phyloP scores from a whole-genome alignment of 2,888 invertebrate genomes.

The Dasypolia templi region DNA sequence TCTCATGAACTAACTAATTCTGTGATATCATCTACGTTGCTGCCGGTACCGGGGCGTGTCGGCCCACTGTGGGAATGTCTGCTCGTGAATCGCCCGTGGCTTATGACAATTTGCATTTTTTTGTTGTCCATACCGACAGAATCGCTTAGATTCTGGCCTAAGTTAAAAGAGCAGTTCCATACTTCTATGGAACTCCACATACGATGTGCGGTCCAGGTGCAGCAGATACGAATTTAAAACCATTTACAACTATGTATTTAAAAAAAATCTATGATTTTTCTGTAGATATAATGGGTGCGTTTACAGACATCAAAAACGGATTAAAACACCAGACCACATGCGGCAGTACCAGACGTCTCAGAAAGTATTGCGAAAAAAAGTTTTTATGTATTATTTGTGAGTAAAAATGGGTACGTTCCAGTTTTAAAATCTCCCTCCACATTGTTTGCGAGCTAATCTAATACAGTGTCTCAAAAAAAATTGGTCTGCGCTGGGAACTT shows the following conservation, averaged over 20 bases:
- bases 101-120: conserved; percentile 91
- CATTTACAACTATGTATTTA: too few species aligned
- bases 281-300: too few species aligned
- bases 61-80: conserved; percentile 89
- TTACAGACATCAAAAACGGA: too few species aligned
- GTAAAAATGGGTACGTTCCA: too few species aligned
- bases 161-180: conserved; percentile 55
- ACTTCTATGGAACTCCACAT: background rate
- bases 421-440: too few species aligned
- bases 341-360: too few species aligned
- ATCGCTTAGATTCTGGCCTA: conserved; percentile 73
- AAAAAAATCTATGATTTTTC: background rate
- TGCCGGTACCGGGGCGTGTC: conserved; percentile 80
- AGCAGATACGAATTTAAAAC: background rate
- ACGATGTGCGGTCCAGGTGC: background rate
- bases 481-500: too few species aligned
- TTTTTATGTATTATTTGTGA: too few species aligned
- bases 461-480: too few species aligned
- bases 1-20: conserved; percentile 29
- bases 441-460: too few species aligned
- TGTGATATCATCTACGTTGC: conserved; percentile 68
- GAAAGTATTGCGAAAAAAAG: too few species aligned
- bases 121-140: conserved; percentile 83
- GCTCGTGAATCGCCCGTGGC: conserved; percentile 90
- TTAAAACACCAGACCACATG: too few species aligned